A percentile compares a stretch with the other conserved stretches of the same genome.
Conservation (phyloP, 2,797 vertebrate genomes). For the Tragopan temminckii region DNA sequence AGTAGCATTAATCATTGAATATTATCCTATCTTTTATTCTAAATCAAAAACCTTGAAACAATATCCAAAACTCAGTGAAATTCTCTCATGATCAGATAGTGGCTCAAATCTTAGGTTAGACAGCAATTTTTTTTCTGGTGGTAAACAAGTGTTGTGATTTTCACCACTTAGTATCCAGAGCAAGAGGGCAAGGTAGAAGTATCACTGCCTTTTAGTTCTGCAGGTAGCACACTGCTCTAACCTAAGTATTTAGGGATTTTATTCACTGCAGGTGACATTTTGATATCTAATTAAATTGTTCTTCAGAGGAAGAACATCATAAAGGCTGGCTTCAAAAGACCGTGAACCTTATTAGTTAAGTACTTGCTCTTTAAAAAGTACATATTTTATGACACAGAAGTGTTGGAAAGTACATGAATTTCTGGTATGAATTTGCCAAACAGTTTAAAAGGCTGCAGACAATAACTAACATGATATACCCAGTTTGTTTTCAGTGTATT, state of each 20-base stretch:
- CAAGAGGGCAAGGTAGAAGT: neutral
- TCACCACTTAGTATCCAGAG: neutral
- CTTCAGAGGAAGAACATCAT: slow-evolving; percentile 50
- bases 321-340: slow-evolving; percentile 48
- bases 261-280: slow-evolving; percentile 58
- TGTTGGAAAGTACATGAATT: slow-evolving; percentile 22
- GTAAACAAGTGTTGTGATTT: neutral
- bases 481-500: slow-evolving; percentile 3
- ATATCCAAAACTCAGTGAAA: neutral
- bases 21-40: neutral
- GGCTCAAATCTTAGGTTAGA: neutral
- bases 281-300: slow-evolving; percentile 67
- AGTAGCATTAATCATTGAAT: neutral
- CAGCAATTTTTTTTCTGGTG: neutral
- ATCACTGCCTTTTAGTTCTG: neutral
- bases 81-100: neutral
- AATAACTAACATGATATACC: neutral
- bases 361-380: slow-evolving; percentile 38
- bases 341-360: slow-evolving; percentile 42
- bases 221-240: neutral
- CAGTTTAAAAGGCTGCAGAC: slow-evolving; percentile 23
- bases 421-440: slow-evolving; percentile 49
- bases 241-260: slow-evolving; percentile 46
- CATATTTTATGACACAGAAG: slow-evolving; percentile 12
- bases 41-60: neutral